Evolutionary conservation across 2,888 invertebrate genomes (phyloP), one percentile per base, ranked within the genome.

Genomic region (Boloria selene): DNA sequence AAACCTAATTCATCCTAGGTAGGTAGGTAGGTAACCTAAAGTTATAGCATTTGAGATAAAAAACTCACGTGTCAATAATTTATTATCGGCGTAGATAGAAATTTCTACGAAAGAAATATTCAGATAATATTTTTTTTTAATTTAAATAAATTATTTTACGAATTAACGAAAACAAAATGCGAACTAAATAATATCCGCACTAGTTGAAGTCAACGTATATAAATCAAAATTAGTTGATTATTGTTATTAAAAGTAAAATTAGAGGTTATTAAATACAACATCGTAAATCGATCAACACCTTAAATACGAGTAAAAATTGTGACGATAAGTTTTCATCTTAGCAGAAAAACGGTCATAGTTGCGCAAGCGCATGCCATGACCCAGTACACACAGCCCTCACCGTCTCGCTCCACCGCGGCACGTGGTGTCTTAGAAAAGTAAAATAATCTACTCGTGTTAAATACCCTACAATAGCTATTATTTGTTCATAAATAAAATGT

Each of bases 391-490:
- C 67, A 73, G 75, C 77, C 79, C 75, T 77, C 74, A 49, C 67
- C 81, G 88, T 87, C 74, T 79, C 87, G 89, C 82, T 87, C 84
- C 82, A 82, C 64, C 75, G 89, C 83, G 88, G 81, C 90, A 89
- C 90, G 90, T 89, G 90, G 74, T 71, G 50, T 60, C 64, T 64
- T 63, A 55, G 49, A 63, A 58, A 66, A 47, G 60, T 54, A 49
- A 38, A 62, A 62, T 22, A 52, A 67, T 44, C 44, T 53, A 45
- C 54, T 52, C 47, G 49, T 65, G 22, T 56, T 44, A 56, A 38
- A 4, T 10, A n/a, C 16, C 13, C 13, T 13, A 22, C 22, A 56
- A 56, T 45, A 26, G 45, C 45, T 45, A 45, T 56, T 4, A 13
- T 56, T 22, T 44, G n/a, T 55, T 7, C 45, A 22, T 4, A 56